Evolutionary conservation across 1,140 invertebrate species (phyloP), one percentile per base, ranked within the genome.

Genomic region (Aphelinus certus): DNA sequence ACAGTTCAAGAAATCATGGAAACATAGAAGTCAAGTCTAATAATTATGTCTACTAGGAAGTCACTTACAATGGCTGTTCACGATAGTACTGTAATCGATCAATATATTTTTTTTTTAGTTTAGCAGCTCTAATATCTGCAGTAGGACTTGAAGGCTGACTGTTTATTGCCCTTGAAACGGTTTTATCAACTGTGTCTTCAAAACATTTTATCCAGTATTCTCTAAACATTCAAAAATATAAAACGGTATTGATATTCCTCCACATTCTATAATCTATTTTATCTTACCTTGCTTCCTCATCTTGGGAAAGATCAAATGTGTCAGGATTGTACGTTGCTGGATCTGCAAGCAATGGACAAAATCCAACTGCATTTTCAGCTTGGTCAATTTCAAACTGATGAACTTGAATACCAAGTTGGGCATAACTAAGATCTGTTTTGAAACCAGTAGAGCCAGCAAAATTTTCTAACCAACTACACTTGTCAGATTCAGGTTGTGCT

Each of bases 131-230:
- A 79, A 93, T 91, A 82, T 90, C 89, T 55, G 94, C 95, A 76
- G 93, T 94, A 5, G 90, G 88, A 80, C 93, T 92, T 71, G 93
- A 89, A 1, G 89, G 84, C 86, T 94, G 95, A 84, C 94, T 97
- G 61, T 89, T 89, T 63, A 94, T 90, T n/a, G 95, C 95, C 86
- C 89, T 91, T 79, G 90, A 90, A 65, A 93, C 90, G 88, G 93
- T 93, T 85, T 93, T 94, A 69, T 92, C 90, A 7, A 94, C 90
- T 62, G 95, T 92, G 79, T 95, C 92, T 83, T 96, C 93, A 83
- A 98, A 95, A 84, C 96, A 97, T 68, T 93, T 89, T 62, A 98
- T 88, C 97, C 97, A 99, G 88, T 98, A 98, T 77, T 94, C 91
- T 80, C 96, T 91, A 83, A 73, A 49, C 58, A 75, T 56, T 7